phyloP scores from a whole-genome alignment of 2,888 invertebrate genomes.

The Folsomia manolachei region DNA sequence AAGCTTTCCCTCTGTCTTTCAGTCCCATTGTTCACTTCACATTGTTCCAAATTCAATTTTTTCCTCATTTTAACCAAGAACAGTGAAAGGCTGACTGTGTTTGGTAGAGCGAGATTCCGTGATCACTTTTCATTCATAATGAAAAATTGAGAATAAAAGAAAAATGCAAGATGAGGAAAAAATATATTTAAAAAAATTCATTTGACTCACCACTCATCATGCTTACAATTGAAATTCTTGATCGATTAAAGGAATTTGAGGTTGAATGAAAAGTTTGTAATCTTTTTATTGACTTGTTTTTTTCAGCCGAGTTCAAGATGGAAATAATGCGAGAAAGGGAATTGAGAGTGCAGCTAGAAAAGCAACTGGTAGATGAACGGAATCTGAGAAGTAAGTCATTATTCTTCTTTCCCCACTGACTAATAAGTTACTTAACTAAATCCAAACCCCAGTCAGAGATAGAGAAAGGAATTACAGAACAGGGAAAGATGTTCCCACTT shows the following conservation, averaged over 20 bases:
- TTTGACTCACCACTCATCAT: too few relatives aligned
- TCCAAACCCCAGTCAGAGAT: neutral
- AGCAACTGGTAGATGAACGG: conserved; percentile 89
- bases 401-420: neutral
- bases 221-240: too few relatives aligned
- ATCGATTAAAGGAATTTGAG: conserved; percentile 9
- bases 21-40: neutral
- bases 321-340: conserved; percentile 89
- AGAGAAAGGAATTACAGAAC: neutral
- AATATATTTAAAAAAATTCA: too few relatives aligned
- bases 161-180: neutral
- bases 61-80: neutral
- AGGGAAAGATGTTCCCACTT: conserved; percentile 7
- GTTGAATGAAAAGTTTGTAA: conserved; percentile 9
- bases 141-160: neutral
- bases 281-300: conserved; percentile 19
- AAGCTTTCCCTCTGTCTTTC: neutral
- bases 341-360: conserved; percentile 87
- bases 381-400: conserved; percentile 83
- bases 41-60: neutral
- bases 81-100: neutral
- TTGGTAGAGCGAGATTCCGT: conserved; percentile 3
- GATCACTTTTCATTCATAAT: neutral
- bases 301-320: conserved; percentile 86
- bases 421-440: neutral